These are phyloP conservation scores for Cyrtodaria siliqua DNA, from an alignment of 2,888 invertebrate genomes.

Conservation along the genomic window DNA sequence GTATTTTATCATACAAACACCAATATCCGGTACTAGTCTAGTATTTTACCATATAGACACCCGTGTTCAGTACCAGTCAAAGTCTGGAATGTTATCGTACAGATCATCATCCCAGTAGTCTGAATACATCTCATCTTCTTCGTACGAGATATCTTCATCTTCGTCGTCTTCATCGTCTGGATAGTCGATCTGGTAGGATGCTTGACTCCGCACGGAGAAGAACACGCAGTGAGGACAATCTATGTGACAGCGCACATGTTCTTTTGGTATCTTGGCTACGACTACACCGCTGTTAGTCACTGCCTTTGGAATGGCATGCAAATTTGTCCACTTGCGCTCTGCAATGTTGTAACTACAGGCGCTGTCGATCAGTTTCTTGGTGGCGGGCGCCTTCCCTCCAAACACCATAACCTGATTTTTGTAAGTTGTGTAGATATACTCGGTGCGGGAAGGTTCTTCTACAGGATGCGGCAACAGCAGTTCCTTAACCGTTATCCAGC, in stretches of 20 bases:
- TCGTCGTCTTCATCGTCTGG: slow-evolving; percentile 63
- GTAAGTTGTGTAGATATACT: slow-evolving; percentile 63
- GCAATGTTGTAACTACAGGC: slow-evolving; percentile 63
- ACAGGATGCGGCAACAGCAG: slow-evolving; percentile 58
- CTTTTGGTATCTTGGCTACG: slow-evolving; percentile 64
- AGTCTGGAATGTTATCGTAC: slow-evolving; percentile 46
- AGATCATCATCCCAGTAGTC: slow-evolving; percentile 64
- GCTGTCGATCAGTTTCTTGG: slow-evolving; percentile 54
- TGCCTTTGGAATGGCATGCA: slow-evolving; percentile 68
- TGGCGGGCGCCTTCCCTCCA: slow-evolving; percentile 66
- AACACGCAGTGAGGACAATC: slow-evolving; percentile 76
- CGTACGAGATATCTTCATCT: slow-evolving; percentile 66
- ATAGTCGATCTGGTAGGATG: slow-evolving; percentile 67
- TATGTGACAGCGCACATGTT: slow-evolving; percentile 71
- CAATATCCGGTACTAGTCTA: too few species aligned
- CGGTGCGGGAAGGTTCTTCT: slow-evolving; percentile 58
- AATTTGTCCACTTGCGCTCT: slow-evolving; percentile 60
- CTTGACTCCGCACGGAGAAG: slow-evolving; percentile 60
- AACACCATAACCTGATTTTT: slow-evolving; percentile 68
- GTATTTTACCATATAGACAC: too few species aligned
- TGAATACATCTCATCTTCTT: slow-evolving; percentile 66
- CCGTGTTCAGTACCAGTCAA: slow-evolving; percentile 58
- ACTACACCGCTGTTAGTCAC: slow-evolving; percentile 67
- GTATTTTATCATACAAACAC: too few species aligned
- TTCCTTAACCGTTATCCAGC: slow-evolving; percentile 58